These are phyloP conservation scores for Gopherus flavomarginatus DNA, from an alignment of 2,113 vertebrate species.

Conservation along the genomic window DNA sequence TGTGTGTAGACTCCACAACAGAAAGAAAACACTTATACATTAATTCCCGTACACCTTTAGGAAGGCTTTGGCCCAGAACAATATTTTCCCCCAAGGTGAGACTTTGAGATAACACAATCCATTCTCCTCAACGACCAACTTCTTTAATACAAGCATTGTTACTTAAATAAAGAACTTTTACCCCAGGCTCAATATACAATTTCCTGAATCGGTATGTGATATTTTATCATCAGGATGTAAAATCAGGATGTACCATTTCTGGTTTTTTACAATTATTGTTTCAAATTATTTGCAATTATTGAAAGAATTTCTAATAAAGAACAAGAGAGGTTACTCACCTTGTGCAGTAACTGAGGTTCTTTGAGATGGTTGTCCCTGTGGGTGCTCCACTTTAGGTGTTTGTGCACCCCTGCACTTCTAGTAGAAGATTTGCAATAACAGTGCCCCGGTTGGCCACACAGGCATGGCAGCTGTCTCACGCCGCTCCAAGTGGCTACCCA, in stretches of 20 bases:
- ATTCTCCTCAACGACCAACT: neutral
- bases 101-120: neutral
- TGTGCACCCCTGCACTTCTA: too few species aligned
- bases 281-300: neutral
- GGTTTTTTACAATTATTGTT: neutral
- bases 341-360: too few species aligned
- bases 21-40: neutral
- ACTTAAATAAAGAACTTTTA: neutral
- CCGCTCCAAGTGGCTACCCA: too few species aligned
- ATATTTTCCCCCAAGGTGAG: neutral
- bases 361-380: too few species aligned
- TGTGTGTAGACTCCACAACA: neutral
- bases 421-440: too few species aligned
- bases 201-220: neutral
- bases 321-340: neutral
- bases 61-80: constrained; percentile 10
- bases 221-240: neutral
- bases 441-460: too few species aligned
- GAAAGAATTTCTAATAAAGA: neutral
- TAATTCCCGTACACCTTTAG: neutral
- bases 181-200: rapidly evolving
- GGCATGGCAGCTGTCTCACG: too few species aligned
- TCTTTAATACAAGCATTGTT: neutral
- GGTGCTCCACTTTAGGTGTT: too few species aligned
- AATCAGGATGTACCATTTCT: neutral